Conservation (phyloP, 2,797 vertebrate species). For the Aeoliscus strigatus region DNA sequence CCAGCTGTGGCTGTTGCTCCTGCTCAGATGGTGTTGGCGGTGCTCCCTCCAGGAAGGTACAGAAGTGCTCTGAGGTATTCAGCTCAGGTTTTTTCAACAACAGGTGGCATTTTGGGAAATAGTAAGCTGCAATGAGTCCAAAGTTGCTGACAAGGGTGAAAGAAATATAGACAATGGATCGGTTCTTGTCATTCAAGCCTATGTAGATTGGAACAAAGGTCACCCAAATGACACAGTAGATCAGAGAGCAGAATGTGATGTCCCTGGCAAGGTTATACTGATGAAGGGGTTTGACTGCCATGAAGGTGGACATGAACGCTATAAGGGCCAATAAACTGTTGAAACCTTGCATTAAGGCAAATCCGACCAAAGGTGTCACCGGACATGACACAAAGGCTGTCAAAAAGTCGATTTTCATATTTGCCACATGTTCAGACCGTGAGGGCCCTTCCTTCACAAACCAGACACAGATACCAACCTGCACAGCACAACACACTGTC, state of each 20-base stretch:
- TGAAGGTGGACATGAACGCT: constrained; percentile 88
- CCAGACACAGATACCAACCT: constrained; percentile 68
- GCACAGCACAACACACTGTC: constrained; percentile 62
- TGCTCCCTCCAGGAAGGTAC: constrained; percentile 60
- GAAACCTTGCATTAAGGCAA: constrained; percentile 72
- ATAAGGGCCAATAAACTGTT: constrained; percentile 70
- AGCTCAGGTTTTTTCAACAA: constrained; percentile 76
- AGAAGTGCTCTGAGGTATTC: constrained; percentile 80
- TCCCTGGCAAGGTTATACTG: constrained; percentile 82
- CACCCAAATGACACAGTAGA: constrained; percentile 80
- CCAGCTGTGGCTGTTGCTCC: constrained; percentile 37
- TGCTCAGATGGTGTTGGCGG: constrained; percentile 45
- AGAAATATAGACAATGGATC: constrained; percentile 66
- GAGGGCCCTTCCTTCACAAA: constrained; percentile 42
- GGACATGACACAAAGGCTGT: constrained; percentile 57
- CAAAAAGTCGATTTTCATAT: constrained; percentile 59
- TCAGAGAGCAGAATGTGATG: constrained; percentile 79
- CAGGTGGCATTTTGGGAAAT: constrained; percentile 83
- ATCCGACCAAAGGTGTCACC: constrained; percentile 63
- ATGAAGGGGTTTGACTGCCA: constrained; percentile 71
- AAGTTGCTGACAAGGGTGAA: constrained; percentile 69
- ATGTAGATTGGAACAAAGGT: constrained; percentile 80
- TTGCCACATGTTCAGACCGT: constrained; percentile 40
- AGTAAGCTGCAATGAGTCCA: constrained; percentile 74
- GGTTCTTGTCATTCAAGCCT: constrained; percentile 44